Base-by-base conservation (phyloP, 2,888 invertebrate species). In the Syrphus vitripennis region DNA sequence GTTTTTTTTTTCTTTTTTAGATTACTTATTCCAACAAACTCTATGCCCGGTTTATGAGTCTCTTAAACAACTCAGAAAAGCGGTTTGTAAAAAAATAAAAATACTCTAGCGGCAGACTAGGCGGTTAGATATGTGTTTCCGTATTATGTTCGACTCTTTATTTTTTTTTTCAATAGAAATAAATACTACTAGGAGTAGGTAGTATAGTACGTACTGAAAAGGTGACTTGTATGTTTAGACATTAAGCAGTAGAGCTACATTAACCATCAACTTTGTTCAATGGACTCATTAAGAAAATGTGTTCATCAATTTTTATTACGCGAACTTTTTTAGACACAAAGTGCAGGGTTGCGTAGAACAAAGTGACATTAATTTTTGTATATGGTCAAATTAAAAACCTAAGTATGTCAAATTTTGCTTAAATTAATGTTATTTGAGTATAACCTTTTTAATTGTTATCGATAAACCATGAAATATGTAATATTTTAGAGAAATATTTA, bases 101-200 rank as follows among this genome's bases (percentile, higher is more conserved):
- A 21, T 26, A 16, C 53, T 29, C 14, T 7, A 26, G n/a, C 14
- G 7, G n/a, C 26, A 0, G 16, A 7, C 34, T n/a, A n/a, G 40
- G n/a, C 1, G 12, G 55, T 50, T n/a, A 65, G 70, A 16, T 69
- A 53, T 78, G 61, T 70, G 48, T 69, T 74, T 79, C 79, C 83
- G 69, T 53, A 21, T 63, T 31, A 10, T 4, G 53, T 29, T 53
- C 26, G n/a, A 55, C 50, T n/a, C 42, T 37, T 63, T 4, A 7
- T 21, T 26, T 5, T 42, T 9, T n/a, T 29, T 57, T n/a, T 9
- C 9, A 53, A 53, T 34, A 78, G 34, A 67, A 42, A 59, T 14
- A 65, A 26, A 29, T 16, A n/a, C n/a, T n/a, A n/a, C n/a, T n/a
- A n/a, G n/a, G n/a, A 50, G 21, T 21, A 19, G 16, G 10, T 21